Evolutionary conservation across 2,797 vertebrate genomes (phyloP).

Genomic region (Alectoris magna): DNA sequence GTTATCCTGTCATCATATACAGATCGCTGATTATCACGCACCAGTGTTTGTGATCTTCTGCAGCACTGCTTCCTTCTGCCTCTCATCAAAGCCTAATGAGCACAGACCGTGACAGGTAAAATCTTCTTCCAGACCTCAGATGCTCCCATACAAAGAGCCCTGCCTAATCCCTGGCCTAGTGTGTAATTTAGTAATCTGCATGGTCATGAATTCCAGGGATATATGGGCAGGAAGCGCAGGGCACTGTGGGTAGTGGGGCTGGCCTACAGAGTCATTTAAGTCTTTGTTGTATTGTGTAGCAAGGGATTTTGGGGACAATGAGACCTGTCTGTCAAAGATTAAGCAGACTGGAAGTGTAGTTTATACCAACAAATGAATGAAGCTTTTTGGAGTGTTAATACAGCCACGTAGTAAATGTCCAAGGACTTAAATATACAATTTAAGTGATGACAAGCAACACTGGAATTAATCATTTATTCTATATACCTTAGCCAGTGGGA

Average conservation of each 20-base stretch:
- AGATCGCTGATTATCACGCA: conserved; percentile 80
- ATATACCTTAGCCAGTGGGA: conserved; percentile 73
- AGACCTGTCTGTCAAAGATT: conserved; percentile 90
- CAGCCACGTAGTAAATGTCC: conserved; percentile 74
- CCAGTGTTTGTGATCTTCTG: conserved; percentile 77
- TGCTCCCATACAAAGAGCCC: conserved; percentile 85
- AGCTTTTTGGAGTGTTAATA: conserved; percentile 77
- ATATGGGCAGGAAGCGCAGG: conserved; percentile 90
- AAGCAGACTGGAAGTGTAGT: conserved; percentile 87
- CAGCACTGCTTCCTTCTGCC: conserved; percentile 80
- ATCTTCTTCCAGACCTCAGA: conserved; percentile 88
- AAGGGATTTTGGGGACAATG: conserved; percentile 90
- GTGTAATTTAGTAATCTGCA: conserved; percentile 89
- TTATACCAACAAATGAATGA: conserved; percentile 80
- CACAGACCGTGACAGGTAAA: conserved; percentile 92
- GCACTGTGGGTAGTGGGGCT: conserved; percentile 80
- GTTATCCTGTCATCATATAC: conserved; percentile 76
- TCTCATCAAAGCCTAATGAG: conserved; percentile 85
- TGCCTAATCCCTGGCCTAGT: conserved; percentile 87
- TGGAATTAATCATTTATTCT: conserved; percentile 77
- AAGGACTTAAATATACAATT: conserved; percentile 78
- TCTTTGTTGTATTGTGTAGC: conserved; percentile 90
- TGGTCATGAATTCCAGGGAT: conserved; percentile 91
- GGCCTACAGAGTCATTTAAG: conserved; percentile 83
- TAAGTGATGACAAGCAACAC: conserved; percentile 76